Evolutionary conservation across 2,888 invertebrate genomes (phyloP).

Genomic region (Pollenia labialis): DNA sequence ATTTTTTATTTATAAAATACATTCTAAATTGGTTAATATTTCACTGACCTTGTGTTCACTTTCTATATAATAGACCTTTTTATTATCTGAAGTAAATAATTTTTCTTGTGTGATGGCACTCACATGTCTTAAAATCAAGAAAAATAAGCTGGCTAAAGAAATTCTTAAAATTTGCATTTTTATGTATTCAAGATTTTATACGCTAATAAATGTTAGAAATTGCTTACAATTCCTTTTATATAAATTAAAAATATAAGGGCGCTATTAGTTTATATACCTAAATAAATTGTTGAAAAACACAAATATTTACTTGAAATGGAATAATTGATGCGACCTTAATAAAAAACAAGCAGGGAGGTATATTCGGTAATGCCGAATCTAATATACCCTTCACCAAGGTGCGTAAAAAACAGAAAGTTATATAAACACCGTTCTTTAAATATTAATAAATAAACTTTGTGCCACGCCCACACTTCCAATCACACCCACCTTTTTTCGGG

Average conservation of each 20-base stretch:
- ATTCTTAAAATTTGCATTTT: background rate
- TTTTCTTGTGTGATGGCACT: constrained; percentile 31
- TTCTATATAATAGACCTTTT: constrained; percentile 45
- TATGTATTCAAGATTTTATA: background rate
- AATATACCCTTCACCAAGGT: no score
- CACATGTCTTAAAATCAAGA: background rate
- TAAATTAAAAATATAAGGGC: background rate
- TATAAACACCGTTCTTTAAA: no score
- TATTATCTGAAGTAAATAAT: constrained; percentile 10
- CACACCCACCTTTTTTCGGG: no score
- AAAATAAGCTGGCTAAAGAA: background rate
- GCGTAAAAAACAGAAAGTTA: no score
- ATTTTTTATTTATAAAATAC: no score
- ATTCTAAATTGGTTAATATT: background rate
- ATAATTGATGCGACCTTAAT: background rate
- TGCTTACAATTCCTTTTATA: constrained; percentile 3
- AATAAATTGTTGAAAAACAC: background rate
- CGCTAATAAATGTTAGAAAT: background rate
- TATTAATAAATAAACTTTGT: no score
- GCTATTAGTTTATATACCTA: background rate
- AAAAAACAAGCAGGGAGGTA: background rate
- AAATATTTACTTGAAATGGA: no score
- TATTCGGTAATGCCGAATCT: no score
- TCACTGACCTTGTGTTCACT: constrained; percentile 37
- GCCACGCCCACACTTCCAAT: no score